Conservation (phyloP, 2,888 invertebrate species). For the Meandrusa payeni region DNA sequence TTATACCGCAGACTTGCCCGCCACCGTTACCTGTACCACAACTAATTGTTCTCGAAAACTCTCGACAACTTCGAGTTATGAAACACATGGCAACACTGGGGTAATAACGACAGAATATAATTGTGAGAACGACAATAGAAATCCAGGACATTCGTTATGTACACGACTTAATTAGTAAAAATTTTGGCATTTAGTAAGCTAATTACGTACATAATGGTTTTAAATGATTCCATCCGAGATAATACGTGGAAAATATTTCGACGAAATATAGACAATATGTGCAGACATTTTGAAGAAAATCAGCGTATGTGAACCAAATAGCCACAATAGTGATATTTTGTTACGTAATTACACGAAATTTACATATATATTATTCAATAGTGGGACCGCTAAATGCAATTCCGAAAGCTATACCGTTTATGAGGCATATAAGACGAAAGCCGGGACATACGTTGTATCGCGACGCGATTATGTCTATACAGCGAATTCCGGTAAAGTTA, state of each 20-base stretch:
- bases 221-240: constrained; percentile 12
- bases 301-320: constrained; percentile 12
- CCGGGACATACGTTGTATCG: no score
- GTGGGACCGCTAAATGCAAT: no score
- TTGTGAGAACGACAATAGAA: constrained; percentile 20
- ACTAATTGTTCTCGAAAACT: constrained; percentile 21
- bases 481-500: no score
- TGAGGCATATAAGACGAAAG: no score
- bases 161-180: constrained; percentile 23
- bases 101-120: constrained; percentile 15
- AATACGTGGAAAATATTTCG: constrained; percentile 14
- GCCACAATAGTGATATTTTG: constrained; percentile 1
- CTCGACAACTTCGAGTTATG: constrained; percentile 11
- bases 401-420: no score
- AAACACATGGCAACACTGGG: constrained; percentile 10
- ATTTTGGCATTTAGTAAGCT: constrained; percentile 23
- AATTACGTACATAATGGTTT: constrained; percentile 21
- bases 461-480: no score
- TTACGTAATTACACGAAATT: neutral
- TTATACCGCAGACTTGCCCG: constrained; percentile 3
- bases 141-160: constrained; percentile 11
- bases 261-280: constrained; percentile 12
- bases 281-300: neutral
- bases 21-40: constrained; percentile 2
- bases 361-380: neutral